Percentiles rank a stretch among this genome's conserved stretches.
phyloP scores from a whole-genome alignment of 2,888 invertebrate genomes.

The Penaeus monodon region DNA sequence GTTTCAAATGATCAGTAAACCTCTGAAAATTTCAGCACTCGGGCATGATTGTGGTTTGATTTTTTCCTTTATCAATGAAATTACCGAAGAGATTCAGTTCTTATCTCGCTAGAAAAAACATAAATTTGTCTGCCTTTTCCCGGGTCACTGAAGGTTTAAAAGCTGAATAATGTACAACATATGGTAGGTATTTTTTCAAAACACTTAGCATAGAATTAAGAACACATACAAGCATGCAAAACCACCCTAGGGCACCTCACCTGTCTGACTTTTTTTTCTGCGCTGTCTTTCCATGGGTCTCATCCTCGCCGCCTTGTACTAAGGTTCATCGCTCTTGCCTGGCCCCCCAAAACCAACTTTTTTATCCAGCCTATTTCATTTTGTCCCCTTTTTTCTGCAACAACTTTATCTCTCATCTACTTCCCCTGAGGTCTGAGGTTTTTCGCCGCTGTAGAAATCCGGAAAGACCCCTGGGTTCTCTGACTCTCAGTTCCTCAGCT shows the following conservation, averaged over 20 bases:
- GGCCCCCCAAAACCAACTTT: neutral
- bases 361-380: conserved; percentile 2
- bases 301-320: conserved; percentile 78
- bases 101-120: too few relatives aligned
- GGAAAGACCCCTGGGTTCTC: conserved; percentile 60
- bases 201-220: too few relatives aligned
- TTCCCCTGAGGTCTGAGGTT: conserved; percentile 15
- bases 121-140: too few relatives aligned
- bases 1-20: too few relatives aligned
- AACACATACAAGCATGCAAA: neutral
- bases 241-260: conserved; percentile 72
- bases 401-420: conserved; percentile 47
- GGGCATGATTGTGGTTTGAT: too few relatives aligned
- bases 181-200: too few relatives aligned
- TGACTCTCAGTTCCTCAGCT: conserved; percentile 46
- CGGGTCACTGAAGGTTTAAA: too few relatives aligned
- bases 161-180: too few relatives aligned
- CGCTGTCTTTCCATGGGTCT: conserved; percentile 78
- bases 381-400: neutral
- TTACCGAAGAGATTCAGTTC: too few relatives aligned
- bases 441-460: conserved; percentile 36
- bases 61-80: too few relatives aligned
- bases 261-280: conserved; percentile 89
- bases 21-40: too few relatives aligned
- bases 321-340: conserved; percentile 69